Evolutionary conservation across 1,140 invertebrate genomes (phyloP).

Genomic region (Zophobas atratus): DNA sequence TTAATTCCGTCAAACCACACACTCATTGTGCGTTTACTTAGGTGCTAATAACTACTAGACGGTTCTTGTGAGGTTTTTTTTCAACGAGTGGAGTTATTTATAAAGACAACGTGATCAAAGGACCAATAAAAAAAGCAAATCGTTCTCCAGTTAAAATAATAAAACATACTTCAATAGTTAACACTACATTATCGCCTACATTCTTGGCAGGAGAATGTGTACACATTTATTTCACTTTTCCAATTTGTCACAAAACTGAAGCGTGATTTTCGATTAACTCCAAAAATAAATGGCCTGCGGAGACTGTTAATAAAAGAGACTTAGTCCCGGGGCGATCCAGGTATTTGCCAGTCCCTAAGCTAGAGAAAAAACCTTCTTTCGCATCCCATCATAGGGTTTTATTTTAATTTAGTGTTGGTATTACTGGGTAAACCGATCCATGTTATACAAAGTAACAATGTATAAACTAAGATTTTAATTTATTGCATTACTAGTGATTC

Average conservation of each 20-base stretch:
- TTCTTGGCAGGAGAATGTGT: constrained; percentile 21
- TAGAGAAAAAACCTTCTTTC: no score
- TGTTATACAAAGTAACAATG: no score
- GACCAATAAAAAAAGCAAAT: constrained; percentile 21
- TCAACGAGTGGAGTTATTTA: no score
- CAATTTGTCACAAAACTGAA: constrained; percentile 20
- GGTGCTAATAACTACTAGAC: not conserved
- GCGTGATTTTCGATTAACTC: not conserved
- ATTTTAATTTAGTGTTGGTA: no score
- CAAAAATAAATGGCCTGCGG: constrained; percentile 17
- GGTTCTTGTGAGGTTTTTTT: not conserved
- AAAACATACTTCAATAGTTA: constrained; percentile 12
- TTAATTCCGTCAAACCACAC: not conserved
- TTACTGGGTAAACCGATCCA: no score
- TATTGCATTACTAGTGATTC: no score
- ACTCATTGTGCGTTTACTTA: not conserved
- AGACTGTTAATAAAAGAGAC: not conserved
- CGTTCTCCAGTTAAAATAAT: constrained; percentile 16
- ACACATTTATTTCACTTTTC: constrained; percentile 17
- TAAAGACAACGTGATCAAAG: not conserved
- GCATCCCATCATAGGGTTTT: no score
- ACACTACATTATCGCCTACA: constrained; percentile 11
- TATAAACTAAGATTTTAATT: no score
- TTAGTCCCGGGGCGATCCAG: not conserved
- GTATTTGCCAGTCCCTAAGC: no score